A percentile compares a stretch with the other conserved stretches of the same genome.
Conservation (phyloP, 2,888 invertebrate species). For the Urechis unicinctus region DNA sequence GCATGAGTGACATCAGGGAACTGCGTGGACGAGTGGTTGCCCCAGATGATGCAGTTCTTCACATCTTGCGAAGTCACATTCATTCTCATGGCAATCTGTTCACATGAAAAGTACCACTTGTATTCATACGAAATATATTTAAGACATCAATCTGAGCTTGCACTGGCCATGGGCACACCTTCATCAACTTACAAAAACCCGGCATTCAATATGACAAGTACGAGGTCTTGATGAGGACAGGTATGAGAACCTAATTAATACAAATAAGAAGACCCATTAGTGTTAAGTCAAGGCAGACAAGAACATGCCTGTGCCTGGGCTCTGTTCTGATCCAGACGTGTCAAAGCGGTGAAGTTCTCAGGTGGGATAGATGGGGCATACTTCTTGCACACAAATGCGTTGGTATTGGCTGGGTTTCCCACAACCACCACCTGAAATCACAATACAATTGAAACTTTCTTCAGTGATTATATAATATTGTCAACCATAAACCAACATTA, state of each 20-base stretch:
- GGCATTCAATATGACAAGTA: too few species aligned
- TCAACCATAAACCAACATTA: neutral
- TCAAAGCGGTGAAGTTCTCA: slow-evolving; percentile 96
- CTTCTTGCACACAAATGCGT: slow-evolving; percentile 89
- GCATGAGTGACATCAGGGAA: slow-evolving; percentile 79
- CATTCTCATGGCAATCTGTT: slow-evolving; percentile 8
- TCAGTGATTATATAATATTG: neutral
- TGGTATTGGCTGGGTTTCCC: slow-evolving; percentile 99
- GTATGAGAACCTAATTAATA: too few species aligned
- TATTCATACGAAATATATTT: neutral
- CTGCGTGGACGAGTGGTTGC: slow-evolving; percentile 98
- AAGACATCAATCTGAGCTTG: neutral
- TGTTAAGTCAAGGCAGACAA: neutral
- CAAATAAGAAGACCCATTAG: neutral
- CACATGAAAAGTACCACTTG: slow-evolving; percentile 3
- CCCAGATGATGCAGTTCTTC: slow-evolving; percentile 94
- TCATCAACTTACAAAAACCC: neutral
- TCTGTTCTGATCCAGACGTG: slow-evolving; percentile 94
- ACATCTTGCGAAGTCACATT: slow-evolving; percentile 61
- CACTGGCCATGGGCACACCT: neutral
- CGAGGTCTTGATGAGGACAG: too few species aligned
- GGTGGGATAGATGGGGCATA: slow-evolving; percentile 88
- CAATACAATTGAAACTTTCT: neutral
- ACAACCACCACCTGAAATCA: slow-evolving; percentile 71
- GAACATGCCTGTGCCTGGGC: slow-evolving; percentile 71